Evolutionary conservation across 2,888 invertebrate species (phyloP).

Genomic region (Apotomis capreana): DNA sequence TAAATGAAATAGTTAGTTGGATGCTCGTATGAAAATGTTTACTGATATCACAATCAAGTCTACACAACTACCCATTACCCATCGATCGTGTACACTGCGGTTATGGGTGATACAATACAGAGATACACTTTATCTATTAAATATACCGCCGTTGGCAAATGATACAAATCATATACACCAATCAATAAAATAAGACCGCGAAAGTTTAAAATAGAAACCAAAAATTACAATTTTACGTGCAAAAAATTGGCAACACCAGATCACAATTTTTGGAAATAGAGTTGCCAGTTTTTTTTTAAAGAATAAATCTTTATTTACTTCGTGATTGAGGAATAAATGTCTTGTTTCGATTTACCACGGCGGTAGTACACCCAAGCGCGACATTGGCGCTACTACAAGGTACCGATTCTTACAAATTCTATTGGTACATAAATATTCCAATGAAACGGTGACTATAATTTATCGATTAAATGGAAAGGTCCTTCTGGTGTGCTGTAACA

Average conservation of each 20-base stretch:
- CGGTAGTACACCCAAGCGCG: slow-evolving; percentile 60
- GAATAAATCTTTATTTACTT: background rate
- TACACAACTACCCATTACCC: slow-evolving; percentile 81
- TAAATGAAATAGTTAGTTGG: slow-evolving; percentile 62
- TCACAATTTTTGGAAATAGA: background rate
- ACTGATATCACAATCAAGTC: slow-evolving; percentile 84
- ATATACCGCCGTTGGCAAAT: slow-evolving; percentile 26
- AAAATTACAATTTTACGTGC: background rate
- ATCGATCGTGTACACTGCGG: slow-evolving; percentile 73
- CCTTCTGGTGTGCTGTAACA: slow-evolving; percentile 69
- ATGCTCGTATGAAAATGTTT: slow-evolving; percentile 84
- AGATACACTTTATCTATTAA: slow-evolving; percentile 59
- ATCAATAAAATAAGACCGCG: background rate
- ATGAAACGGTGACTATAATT: slow-evolving; percentile 61
- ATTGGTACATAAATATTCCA: slow-evolving; percentile 48
- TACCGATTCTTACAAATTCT: slow-evolving; percentile 40
- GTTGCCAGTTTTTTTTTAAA: slow-evolving; percentile 1
- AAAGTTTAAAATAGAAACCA: background rate
- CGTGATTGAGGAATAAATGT: background rate
- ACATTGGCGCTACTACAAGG: slow-evolving; percentile 44
- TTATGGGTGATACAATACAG: slow-evolving; percentile 70
- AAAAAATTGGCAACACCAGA: background rate
- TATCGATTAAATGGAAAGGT: slow-evolving; percentile 66
- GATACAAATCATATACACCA: slow-evolving; percentile 15
- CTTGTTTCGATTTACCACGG: slow-evolving; percentile 39